Percentiles rank a stretch among this genome's conserved stretches.
phyloP scores from a whole-genome alignment of 1,140 invertebrate species.

The Asbolus verrucosus region DNA sequence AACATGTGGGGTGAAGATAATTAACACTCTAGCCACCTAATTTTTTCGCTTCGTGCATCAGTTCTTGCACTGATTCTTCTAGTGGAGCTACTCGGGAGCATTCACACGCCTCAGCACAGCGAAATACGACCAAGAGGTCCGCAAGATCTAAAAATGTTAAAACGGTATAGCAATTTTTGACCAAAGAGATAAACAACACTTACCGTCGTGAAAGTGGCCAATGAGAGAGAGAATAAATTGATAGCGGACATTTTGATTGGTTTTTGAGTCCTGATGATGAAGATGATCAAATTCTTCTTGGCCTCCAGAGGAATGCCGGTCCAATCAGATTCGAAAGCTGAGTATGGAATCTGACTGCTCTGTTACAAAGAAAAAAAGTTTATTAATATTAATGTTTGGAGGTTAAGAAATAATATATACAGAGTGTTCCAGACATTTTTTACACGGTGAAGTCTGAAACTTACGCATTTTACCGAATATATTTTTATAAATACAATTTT shows the following conservation, averaged over 20 bases:
- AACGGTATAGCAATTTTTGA: neutral
- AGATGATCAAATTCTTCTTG: constrained; percentile 25
- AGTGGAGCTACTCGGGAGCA: neutral
- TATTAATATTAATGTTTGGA: too few species aligned
- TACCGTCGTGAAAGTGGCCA: constrained; percentile 19
- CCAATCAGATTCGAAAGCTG: constrained; percentile 28
- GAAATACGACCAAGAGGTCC: constrained; percentile 22
- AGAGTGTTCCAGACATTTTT: too few species aligned
- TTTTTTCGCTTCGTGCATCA: too few species aligned
- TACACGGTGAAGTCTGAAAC: too few species aligned
- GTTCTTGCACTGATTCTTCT: neutral
- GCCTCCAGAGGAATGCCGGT: constrained; percentile 7
- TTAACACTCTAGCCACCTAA: too few species aligned
- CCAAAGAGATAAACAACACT: neutral
- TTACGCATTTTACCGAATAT: too few species aligned
- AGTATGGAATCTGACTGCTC: constrained; percentile 18
- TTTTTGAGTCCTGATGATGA: constrained; percentile 15
- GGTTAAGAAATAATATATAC: too few species aligned
- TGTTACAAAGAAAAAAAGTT: neutral
- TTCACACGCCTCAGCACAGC: constrained; percentile 12
- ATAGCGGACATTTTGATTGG: constrained; percentile 28
- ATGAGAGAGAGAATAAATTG: constrained; percentile 6
- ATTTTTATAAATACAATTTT: too few species aligned
- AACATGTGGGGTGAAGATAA: too few species aligned
- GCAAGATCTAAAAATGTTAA: constrained; percentile 13